Evolutionary conservation across 1,140 invertebrate species (phyloP), one percentile per base, ranked within the genome.

Genomic region (Sycophaga agraensis): DNA sequence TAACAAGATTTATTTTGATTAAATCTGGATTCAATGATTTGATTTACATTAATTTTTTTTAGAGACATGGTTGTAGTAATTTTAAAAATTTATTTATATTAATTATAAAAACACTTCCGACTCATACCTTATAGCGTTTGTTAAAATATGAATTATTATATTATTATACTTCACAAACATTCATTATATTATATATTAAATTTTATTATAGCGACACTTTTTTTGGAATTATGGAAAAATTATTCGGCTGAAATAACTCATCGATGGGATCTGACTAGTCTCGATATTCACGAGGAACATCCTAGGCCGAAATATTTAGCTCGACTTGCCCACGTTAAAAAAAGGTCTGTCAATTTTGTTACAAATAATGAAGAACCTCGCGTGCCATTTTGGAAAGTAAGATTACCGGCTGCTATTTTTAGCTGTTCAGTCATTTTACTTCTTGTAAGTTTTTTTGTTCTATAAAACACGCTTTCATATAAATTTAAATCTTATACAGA

Each of bases 201-300:
- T 6, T 14, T 34, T 35, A 16, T 61, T 28, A n/a, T 66, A 91
- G 91, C 88, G 24, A 88, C 91, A 4, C 84, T 92, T 64, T 96
- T 94, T 81, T 77, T 96, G 68, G 95, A 98, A 81, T 82, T 96
- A 61, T 98, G 95, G 95, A 97, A 97, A 78, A 83, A 94, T 24
- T 95, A 95, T 75, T 91, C 91, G 1, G 90, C 91, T 0, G 89
- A 92, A 78, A 94, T 96, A 70, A 93, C 91, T 1, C 92, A 96
- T 76, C 84, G 89, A 39, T 96, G 92, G 93, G 92, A 93, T 80
- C 82, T 95, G 49, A 92, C 91, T 2, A 89, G 89, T 8, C 93
- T 93, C 68, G 91, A 92, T 81, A 82, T 89, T 39, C 87, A 92
- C 71, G 90, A 93, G 70, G 93, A 96, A 78, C 91, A 94, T 79